phyloP scores from a whole-genome alignment of 2,113 vertebrate genomes.

The Delphinapterus leucas region DNA sequence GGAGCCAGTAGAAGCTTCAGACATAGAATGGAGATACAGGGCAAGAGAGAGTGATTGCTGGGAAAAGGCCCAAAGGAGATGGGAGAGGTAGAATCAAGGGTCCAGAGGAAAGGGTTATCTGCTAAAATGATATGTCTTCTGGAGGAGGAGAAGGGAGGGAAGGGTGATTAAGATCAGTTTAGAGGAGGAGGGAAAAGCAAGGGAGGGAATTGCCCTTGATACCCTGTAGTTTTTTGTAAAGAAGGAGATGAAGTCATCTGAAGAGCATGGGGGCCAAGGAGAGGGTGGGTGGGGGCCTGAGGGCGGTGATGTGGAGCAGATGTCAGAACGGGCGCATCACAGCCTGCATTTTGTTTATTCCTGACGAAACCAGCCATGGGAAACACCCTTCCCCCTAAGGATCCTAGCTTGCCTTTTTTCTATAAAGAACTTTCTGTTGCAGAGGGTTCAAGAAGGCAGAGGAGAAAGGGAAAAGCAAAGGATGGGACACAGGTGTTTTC shows the following conservation, averaged over 20 bases:
- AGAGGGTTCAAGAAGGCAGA: neutral
- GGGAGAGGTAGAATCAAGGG: neutral
- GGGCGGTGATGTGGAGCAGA: too few species aligned
- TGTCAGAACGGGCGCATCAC: rapidly evolving
- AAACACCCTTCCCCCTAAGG: neutral
- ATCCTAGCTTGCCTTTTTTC: neutral
- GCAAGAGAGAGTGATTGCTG: neutral
- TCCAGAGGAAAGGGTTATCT: neutral
- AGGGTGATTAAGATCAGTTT: neutral
- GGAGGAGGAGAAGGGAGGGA: neutral
- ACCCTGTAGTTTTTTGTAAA: neutral
- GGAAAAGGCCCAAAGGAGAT: neutral
- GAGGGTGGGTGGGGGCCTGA: neutral
- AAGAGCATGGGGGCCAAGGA: neutral
- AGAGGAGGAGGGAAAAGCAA: neutral
- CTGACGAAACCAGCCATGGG: neutral
- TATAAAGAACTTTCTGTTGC: neutral
- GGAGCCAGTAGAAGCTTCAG: neutral
- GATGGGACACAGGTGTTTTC: neutral
- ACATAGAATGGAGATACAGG: neutral
- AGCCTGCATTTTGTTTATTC: neutral
- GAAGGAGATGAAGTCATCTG: neutral
- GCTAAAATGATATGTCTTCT: neutral
- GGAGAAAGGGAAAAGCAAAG: neutral
- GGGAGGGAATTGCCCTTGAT: neutral